Conservation (phyloP, 2,797 vertebrate species). For the Poecilia gillii region DNA sequence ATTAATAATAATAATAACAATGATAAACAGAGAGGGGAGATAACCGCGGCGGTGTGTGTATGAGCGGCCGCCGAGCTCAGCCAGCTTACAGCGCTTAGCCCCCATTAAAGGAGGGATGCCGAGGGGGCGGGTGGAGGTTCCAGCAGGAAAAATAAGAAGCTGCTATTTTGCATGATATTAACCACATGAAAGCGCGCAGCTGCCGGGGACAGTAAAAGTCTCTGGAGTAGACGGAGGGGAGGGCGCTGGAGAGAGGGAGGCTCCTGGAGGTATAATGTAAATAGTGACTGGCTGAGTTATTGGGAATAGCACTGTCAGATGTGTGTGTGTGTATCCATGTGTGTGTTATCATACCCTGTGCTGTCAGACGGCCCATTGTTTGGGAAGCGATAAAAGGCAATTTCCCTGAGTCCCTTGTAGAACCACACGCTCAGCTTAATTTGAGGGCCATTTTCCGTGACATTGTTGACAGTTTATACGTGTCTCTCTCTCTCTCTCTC, state of each 20-base stretch:
- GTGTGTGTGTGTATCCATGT: conserved; percentile 41
- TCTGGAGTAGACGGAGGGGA: conserved; percentile 70
- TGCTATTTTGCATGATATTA: conserved; percentile 87
- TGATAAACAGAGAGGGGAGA: conserved; percentile 83
- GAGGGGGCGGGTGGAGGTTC: conserved; percentile 29
- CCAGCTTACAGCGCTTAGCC: conserved; percentile 84
- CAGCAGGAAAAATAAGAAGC: conserved; percentile 76
- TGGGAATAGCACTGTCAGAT: conserved; percentile 80
- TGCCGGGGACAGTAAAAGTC: conserved; percentile 78
- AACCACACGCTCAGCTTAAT: conserved; percentile 82
- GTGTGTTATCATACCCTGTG: conserved; percentile 77
- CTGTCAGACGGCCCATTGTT: conserved; percentile 86
- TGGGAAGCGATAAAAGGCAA: conserved; percentile 85
- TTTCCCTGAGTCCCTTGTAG: conserved; percentile 82
- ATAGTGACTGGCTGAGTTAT: conserved; percentile 83
- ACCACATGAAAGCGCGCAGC: conserved; percentile 83
- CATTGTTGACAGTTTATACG: conserved; percentile 86
- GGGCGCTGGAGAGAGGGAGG: conserved; percentile 50
- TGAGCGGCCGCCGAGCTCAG: conserved; percentile 74
- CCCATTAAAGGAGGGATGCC: conserved; percentile 76
- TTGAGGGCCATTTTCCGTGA: conserved; percentile 85
- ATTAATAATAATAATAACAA: conserved; percentile 85
- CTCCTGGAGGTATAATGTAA: conserved; percentile 81
- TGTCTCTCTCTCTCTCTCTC: conserved; percentile 74
- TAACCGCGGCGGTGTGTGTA: conserved; percentile 77